Evolutionary conservation across 2,113 vertebrate species (phyloP), one percentile per base, ranked within the genome.

Genomic region (Trogon melanurus): DNA sequence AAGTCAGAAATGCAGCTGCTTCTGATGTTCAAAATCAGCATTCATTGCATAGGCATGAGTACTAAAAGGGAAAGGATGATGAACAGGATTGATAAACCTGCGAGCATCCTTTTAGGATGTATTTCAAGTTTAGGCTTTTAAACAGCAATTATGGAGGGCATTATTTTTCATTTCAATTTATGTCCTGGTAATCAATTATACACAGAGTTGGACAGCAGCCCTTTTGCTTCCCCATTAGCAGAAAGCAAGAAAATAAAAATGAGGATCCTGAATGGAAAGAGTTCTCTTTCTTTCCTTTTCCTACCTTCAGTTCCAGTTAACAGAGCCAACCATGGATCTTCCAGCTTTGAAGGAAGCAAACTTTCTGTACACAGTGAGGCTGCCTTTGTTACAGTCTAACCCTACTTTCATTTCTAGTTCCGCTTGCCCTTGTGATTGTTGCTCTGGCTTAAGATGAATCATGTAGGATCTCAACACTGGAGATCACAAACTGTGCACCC

Each of bases 101-200:
- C 57, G 79, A 67, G 60, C 61, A 81, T 75, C 34, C 16, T 93
- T 94, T 84, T 72, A 79, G 50, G 25, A 38, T 50, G 57, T 92
- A 80, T 78, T 95, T 95, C 82, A 66, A 51, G 34, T 41, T 74
- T 71, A 67, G 69, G 34, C 32, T 84, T 92, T 94, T 69, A 57
- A 78, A 84, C n/a, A 88, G 60, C 47, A 83, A 88, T 86, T 90
- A 88, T 32, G 47, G 21, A 81, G 45, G 57, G 22, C 48, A 81
- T 87, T 65, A 91, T 72, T 93, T 93, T 88, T 88, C 45, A 73
- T 95, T 93, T 86, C 23, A 41, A 8, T 94, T 89, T 84, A 61
- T 75, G 47, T 95, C 44, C 66, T 88, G 14, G 38, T 71, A 86
- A 81, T 92, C 38, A 93, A 29, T 84, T 95, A 93, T 62, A 91